phyloP scores from a whole-genome alignment of 2,113 vertebrate genomes.

The Labrus mixtus region DNA sequence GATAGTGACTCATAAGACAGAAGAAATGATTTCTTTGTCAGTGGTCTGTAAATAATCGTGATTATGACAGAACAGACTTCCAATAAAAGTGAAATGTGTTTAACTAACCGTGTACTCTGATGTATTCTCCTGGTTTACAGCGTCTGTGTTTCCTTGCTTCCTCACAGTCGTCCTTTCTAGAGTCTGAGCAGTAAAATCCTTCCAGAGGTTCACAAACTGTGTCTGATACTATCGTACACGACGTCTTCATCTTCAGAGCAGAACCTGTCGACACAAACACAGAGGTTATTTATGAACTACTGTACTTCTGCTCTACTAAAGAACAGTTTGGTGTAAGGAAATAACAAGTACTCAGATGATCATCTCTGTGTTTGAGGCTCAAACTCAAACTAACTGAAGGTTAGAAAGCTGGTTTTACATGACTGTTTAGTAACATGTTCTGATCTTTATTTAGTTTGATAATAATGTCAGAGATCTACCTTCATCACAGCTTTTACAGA shows the following conservation, averaged over 20 bases:
- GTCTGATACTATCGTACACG: constrained; percentile 11
- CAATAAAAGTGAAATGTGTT: no score
- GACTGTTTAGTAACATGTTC: no score
- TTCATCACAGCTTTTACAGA: constrained; percentile 1
- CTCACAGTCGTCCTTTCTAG: background rate
- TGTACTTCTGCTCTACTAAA: background rate
- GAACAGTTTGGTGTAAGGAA: no score
- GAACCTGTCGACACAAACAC: background rate
- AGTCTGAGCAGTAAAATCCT: constrained; percentile 28
- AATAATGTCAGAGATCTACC: background rate
- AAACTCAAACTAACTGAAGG: no score
- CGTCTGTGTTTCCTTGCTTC: constrained; percentile 23
- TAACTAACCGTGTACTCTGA: no score
- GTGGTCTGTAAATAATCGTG: no score
- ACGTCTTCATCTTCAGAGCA: background rate
- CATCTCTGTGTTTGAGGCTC: no score
- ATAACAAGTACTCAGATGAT: no score
- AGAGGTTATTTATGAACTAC: background rate
- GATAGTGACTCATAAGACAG: no score
- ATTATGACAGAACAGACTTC: no score
- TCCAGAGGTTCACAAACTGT: constrained; percentile 36
- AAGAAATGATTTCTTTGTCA: no score
- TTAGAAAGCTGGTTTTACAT: no score
- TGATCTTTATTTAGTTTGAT: background rate
- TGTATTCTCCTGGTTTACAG: constrained; percentile 50